Conservation (phyloP, 2,888 invertebrate species). For the Fabriciana adippe region DNA sequence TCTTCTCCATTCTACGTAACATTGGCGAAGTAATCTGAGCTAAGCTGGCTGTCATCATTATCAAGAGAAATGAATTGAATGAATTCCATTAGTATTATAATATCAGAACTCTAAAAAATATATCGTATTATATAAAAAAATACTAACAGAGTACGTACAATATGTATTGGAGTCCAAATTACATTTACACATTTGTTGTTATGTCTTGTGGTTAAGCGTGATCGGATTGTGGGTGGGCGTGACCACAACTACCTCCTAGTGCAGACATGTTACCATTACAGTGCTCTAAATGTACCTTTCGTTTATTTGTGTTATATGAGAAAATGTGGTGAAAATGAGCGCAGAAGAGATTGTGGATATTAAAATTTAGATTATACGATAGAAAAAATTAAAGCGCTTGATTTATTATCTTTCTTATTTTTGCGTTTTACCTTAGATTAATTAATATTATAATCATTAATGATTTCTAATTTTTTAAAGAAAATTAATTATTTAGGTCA, state of each 20-base stretch:
- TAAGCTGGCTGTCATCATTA: too few species aligned
- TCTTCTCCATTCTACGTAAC: too few species aligned
- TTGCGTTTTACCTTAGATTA: not conserved
- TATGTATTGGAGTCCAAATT: slow-evolving; percentile 26
- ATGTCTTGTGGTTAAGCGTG: slow-evolving; percentile 42
- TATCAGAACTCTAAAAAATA: not conserved
- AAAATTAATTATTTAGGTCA: too few species aligned
- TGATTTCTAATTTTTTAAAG: too few species aligned
- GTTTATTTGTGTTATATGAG: slow-evolving; percentile 18
- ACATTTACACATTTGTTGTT: slow-evolving; percentile 31
- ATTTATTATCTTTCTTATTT: not conserved
- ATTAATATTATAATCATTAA: too few species aligned
- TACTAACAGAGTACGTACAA: slow-evolving; percentile 13
- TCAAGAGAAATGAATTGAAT: too few species aligned
- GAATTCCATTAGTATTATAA: too few species aligned
- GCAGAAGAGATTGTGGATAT: not conserved
- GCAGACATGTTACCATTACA: slow-evolving; percentile 27
- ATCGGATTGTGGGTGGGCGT: slow-evolving; percentile 53
- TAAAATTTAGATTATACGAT: not conserved
- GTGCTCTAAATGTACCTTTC: slow-evolving; percentile 14
- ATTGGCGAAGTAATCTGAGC: too few species aligned
- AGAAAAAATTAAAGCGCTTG: not conserved
- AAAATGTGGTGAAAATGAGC: slow-evolving; percentile 13
- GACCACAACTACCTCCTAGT: slow-evolving; percentile 44
- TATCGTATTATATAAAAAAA: not conserved